phyloP scores from a whole-genome alignment of 2,797 vertebrate genomes.

The Morus bassanus region DNA sequence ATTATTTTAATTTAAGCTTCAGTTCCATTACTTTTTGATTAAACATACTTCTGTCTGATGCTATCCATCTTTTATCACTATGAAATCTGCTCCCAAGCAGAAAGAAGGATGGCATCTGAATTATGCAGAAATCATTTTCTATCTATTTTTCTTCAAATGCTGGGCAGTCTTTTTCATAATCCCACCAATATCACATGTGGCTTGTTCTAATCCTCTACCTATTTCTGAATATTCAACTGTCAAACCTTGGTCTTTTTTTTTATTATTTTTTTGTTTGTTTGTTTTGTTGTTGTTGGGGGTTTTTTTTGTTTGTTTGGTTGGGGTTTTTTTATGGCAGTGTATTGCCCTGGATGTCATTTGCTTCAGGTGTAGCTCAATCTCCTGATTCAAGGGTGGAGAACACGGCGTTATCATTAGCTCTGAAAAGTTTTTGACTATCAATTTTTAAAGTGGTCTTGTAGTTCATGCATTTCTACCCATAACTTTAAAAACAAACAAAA shows the following conservation, averaged over 20 bases:
- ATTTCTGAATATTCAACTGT: constrained; percentile 21
- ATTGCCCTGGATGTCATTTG: neutral
- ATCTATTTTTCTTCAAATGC: constrained; percentile 52
- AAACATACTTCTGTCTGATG: constrained; percentile 61
- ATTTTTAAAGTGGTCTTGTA: neutral
- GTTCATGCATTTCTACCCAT: neutral
- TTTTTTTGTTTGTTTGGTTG: too few species aligned
- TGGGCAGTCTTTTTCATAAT: constrained; percentile 51
- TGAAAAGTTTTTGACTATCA: neutral
- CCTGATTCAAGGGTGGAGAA: neutral
- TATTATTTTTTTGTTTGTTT: too few species aligned
- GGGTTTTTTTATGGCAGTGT: neutral
- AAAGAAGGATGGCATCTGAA: constrained; percentile 60
- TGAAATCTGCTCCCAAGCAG: constrained; percentile 52
- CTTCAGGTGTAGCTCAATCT: neutral
- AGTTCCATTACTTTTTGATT: constrained; percentile 67
- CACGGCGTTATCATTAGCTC: neutral
- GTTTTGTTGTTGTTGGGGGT: too few species aligned
- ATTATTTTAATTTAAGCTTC: constrained; percentile 70
- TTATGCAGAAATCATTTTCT: constrained; percentile 65
- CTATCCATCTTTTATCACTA: constrained; percentile 56
- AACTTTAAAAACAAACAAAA: neutral
- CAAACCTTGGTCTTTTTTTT: neutral
- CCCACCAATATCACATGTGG: constrained; percentile 5
- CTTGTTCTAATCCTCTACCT: constrained; percentile 33